These are phyloP conservation scores for Chitala chitala DNA, from an alignment of 2,113 vertebrate genomes.

Conservation along the genomic window DNA sequence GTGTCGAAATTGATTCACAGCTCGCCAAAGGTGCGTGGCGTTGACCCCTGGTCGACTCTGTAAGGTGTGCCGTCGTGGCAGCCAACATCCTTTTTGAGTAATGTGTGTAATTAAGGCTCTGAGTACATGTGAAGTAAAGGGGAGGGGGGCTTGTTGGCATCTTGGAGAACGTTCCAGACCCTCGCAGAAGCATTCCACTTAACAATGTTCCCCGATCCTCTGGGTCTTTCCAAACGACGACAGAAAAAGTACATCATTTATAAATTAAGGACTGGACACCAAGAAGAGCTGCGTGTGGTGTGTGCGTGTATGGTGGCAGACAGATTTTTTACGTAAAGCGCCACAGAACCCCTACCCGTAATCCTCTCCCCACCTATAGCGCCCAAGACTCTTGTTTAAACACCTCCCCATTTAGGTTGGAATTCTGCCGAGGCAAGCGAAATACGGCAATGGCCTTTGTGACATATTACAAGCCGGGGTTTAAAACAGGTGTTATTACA, in stretches of 20 bases:
- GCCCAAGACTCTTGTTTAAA: slow-evolving; percentile 29
- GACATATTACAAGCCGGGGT: slow-evolving; percentile 39
- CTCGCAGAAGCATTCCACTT: background rate
- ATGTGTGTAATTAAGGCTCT: slow-evolving; percentile 5
- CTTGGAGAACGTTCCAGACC: background rate
- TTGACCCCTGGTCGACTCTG: background rate
- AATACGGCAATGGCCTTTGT: slow-evolving; percentile 40
- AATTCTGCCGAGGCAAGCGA: slow-evolving; percentile 54
- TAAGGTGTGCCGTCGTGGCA: background rate
- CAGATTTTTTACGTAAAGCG: background rate
- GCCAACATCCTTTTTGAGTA: background rate
- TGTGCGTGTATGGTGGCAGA: background rate
- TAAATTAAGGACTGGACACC: background rate
- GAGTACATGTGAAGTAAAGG: background rate
- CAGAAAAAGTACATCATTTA: slow-evolving; percentile 25
- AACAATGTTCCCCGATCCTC: background rate
- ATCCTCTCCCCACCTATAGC: background rate
- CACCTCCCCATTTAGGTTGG: slow-evolving; percentile 37
- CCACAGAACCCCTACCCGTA: background rate
- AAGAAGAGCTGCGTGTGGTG: background rate
- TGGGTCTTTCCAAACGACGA: slow-evolving; percentile 7
- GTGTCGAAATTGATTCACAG: background rate
- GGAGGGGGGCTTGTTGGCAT: background rate
- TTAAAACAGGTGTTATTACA: slow-evolving; percentile 59
- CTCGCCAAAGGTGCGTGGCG: background rate